phyloP scores from a whole-genome alignment of 2,888 invertebrate species.

The Amphimallon solstitiale region DNA sequence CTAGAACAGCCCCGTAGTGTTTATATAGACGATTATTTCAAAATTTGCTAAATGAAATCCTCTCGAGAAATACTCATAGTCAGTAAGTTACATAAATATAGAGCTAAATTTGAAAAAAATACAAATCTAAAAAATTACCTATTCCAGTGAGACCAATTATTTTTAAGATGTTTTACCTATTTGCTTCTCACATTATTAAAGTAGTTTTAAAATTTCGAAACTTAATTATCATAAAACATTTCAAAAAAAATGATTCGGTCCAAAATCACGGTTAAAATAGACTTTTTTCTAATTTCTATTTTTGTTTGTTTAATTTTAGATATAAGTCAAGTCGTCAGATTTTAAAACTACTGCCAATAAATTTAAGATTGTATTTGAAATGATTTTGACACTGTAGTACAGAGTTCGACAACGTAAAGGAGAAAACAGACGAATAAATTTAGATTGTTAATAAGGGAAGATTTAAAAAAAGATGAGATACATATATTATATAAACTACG shows the following conservation, averaged over 20 bases:
- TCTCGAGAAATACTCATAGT: slow-evolving; percentile 24
- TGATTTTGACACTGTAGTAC: slow-evolving; percentile 14
- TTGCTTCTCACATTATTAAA: slow-evolving; percentile 41
- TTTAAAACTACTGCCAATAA: slow-evolving; percentile 42
- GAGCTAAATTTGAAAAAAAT: slow-evolving; percentile 26
- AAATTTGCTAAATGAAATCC: slow-evolving; percentile 27
- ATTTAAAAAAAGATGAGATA: slow-evolving; percentile 2
- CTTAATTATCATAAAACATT: slow-evolving; percentile 4
- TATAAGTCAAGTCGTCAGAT: slow-evolving; percentile 27
- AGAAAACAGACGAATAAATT: not conserved
- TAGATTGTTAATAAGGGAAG: not conserved
- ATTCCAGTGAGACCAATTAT: slow-evolving; percentile 62
- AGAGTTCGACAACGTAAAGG: slow-evolving; percentile 3
- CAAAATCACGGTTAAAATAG: slow-evolving; percentile 9
- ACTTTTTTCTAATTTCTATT: not conserved
- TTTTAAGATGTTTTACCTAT: slow-evolving; percentile 57
- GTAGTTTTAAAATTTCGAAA: slow-evolving; percentile 41
- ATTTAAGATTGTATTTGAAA: slow-evolving; percentile 35
- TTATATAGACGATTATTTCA: slow-evolving; percentile 40
- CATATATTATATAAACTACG: slow-evolving; percentile 9
- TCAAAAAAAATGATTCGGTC: slow-evolving; percentile 9
- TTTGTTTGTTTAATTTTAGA: slow-evolving; percentile 1
- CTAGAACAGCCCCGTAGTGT: slow-evolving; percentile 52
- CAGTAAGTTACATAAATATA: slow-evolving; percentile 24
- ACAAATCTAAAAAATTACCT: slow-evolving; percentile 34